phyloP scores from a whole-genome alignment of 2,888 invertebrate genomes.

The Acanthopleura granulata region DNA sequence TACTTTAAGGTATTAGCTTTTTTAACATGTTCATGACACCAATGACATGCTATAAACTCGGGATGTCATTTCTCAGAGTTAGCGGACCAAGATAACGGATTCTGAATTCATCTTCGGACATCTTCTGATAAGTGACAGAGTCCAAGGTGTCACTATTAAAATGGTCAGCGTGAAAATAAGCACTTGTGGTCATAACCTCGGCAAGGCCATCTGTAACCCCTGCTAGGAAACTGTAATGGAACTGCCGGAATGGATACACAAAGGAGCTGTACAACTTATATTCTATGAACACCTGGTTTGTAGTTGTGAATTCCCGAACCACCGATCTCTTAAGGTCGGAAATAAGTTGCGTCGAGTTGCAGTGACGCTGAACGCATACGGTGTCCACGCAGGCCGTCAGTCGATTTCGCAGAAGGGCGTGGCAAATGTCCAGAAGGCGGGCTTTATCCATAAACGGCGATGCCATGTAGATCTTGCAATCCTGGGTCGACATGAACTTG shows the following conservation, averaged over 20 bases:
- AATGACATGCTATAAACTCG: no score
- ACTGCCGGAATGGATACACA: conserved; percentile 46
- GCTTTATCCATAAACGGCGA: conserved; percentile 56
- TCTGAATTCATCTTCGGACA: conserved; percentile 48
- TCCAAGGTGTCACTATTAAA: conserved; percentile 46
- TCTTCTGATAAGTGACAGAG: conserved; percentile 38
- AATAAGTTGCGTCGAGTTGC: conserved; percentile 38
- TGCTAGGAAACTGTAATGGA: conserved; percentile 55
- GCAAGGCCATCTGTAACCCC: conserved; percentile 45
- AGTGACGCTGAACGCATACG: conserved; percentile 46
- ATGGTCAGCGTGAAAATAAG: conserved; percentile 51
- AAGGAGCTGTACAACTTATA: conserved; percentile 54
- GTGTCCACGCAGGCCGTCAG: conserved; percentile 49
- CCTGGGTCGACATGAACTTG: conserved; percentile 51
- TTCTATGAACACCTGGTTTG: conserved; percentile 54
- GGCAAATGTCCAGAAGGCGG: conserved; percentile 54
- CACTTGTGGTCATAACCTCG: conserved; percentile 53
- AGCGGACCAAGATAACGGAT: conserved; percentile 40
- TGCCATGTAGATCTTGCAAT: conserved; percentile 54
- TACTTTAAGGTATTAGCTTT: no score
- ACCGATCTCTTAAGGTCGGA: conserved; percentile 44
- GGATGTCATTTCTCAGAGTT: background rate
- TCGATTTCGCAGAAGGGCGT: conserved; percentile 46
- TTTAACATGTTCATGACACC: no score
- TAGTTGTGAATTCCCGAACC: conserved; percentile 39